Base-by-base conservation (phyloP, 2,888 invertebrate species). In the Augiades crinisus region DNA sequence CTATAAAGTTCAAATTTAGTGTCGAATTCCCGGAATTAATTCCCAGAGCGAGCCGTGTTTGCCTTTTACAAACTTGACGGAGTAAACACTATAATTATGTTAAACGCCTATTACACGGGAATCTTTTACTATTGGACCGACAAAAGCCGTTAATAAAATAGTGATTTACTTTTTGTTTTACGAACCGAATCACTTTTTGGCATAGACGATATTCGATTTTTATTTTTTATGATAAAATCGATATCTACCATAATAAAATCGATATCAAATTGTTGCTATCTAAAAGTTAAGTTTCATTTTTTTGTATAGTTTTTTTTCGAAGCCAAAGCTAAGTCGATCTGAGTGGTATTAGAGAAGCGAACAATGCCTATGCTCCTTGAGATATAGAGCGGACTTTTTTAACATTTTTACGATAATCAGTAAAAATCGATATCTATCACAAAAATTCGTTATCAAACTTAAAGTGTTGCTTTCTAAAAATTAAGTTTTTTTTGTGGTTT, bases 321-420 rank as follows among this genome's bases (percentile, higher is more conserved):
- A 40, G 14, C 14, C 14, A 40, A 38, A 22, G 37, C 37, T 12
- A 38, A 21, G 37, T 22, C 21, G 21, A 12, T n/a, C n/a, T 19
- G 19, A 19, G 13, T 38, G 38, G 38, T 40, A 24, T 40, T 40
- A 24, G 22, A 40, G 1, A 3, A n/a, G 4, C 13, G 7, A 12
- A 40, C 38, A 40, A 24, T 40, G 38, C 22, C 8, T 47, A 47
- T 7, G 56, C 54, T 30, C 16, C 40, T 41, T 12, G 60, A 61
- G 71, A 72, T 72, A 68, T 66, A 57, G 73, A 69, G 59, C 71
- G 75, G 75, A 76, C 72, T 70, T 70, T n/a, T n/a, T n/a, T n/a
- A n/a, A n/a, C n/a, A n/a, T n/a, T n/a, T n/a, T n/a, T n/a, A n/a
- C n/a, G n/a, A n/a, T n/a, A n/a, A n/a, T n/a, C n/a, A n/a, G n/a